Conservation (phyloP, 2,888 invertebrate species). For the Osmoderma eremita region DNA sequence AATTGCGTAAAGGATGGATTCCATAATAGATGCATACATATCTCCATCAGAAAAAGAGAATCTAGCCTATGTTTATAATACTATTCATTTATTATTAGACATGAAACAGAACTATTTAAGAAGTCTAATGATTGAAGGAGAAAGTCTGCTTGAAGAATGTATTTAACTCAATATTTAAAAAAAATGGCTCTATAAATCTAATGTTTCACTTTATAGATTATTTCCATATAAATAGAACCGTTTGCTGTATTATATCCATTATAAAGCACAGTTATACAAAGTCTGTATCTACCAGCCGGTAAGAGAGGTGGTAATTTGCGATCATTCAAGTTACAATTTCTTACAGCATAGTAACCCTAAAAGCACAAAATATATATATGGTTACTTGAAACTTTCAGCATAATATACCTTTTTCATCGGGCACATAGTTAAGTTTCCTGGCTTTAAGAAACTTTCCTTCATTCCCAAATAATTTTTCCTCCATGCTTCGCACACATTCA, state of each 20-base stretch:
- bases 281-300: not conserved
- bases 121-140: too few relatives aligned
- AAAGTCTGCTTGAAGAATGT: too few relatives aligned
- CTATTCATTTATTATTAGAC: too few relatives aligned
- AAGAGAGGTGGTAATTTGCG: not conserved
- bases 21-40: too few relatives aligned
- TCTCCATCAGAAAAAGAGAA: too few relatives aligned
- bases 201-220: conserved; percentile 1
- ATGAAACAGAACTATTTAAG: too few relatives aligned
- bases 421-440: not conserved
- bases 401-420: not conserved
- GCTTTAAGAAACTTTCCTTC: not conserved
- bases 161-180: too few relatives aligned
- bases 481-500: not conserved
- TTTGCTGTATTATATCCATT: not conserved
- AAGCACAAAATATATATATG: not conserved
- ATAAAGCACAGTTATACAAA: not conserved
- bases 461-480: not conserved
- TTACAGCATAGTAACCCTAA: conserved; percentile 3
- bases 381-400: too few relatives aligned
- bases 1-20: too few relatives aligned
- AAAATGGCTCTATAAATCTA: too few relatives aligned
- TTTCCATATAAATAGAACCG: not conserved
- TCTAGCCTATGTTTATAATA: too few relatives aligned
- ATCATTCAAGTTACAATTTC: not conserved